Evolutionary conservation across 2,113 vertebrate genomes (phyloP).

Genomic region (Bambusicola thoracicus): DNA sequence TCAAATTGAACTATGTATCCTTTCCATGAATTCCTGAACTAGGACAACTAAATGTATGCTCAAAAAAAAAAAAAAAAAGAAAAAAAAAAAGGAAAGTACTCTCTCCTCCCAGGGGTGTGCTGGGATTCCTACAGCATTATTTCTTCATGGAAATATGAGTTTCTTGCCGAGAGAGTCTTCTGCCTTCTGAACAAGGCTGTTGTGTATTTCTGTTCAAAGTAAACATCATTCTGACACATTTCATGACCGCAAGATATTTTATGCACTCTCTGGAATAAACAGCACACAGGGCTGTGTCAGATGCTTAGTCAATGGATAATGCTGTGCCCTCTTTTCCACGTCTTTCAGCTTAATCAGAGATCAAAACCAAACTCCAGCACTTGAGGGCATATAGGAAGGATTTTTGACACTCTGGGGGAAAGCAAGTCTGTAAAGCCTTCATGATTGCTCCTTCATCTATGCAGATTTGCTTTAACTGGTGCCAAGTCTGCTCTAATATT

Average conservation of each 20-base stretch:
- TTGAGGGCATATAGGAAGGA: neutral
- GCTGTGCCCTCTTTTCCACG: neutral
- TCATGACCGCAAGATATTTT: neutral
- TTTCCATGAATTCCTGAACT: neutral
- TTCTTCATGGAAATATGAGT: constrained; percentile 7
- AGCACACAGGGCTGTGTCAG: neutral
- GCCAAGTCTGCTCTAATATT: constrained; percentile 2
- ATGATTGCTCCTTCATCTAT: neutral
- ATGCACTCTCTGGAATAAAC: neutral
- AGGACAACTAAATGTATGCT: neutral
- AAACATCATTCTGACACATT: neutral
- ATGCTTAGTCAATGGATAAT: neutral
- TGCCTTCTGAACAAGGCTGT: constrained; percentile 31
- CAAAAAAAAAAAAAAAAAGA: neutral
- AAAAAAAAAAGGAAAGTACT: neutral
- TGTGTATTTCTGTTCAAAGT: constrained; percentile 35
- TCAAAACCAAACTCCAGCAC: neutral
- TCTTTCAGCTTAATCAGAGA: constrained; percentile 28
- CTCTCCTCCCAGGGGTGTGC: neutral
- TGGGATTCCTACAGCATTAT: neutral
- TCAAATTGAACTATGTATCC: neutral
- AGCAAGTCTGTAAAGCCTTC: neutral
- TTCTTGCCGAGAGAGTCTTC: neutral
- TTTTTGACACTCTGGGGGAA: constrained; percentile 20
- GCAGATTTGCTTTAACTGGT: neutral